Conservation (phyloP, 2,113 vertebrate species). For the Pogonocichla stellata region DNA sequence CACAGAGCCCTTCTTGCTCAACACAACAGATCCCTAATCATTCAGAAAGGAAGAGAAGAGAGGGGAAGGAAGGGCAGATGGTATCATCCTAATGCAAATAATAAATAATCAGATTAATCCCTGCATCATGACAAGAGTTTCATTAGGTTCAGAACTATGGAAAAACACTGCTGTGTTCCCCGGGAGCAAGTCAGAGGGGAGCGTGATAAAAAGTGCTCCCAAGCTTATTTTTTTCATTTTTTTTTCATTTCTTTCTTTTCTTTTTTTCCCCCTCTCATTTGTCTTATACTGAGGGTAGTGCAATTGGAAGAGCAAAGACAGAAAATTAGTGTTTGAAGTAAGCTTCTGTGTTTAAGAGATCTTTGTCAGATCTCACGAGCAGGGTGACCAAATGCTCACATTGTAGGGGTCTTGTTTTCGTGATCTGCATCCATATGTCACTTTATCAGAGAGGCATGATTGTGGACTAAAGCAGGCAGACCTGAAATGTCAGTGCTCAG, state of each 20-base stretch:
- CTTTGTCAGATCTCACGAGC: neutral
- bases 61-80: slow-evolving; percentile 31
- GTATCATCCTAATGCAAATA: slow-evolving; percentile 48
- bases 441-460: neutral
- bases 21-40: neutral
- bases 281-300: neutral
- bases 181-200: neutral
- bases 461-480: neutral
- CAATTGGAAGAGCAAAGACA: neutral
- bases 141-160: slow-evolving; percentile 32
- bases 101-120: slow-evolving; percentile 58
- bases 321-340: neutral
- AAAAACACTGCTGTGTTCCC: neutral
- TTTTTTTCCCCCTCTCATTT: neutral
- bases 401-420: slow-evolving; percentile 24
- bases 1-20: neutral
- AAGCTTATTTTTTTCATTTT: neutral
- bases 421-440: slow-evolving; percentile 42
- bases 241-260: accelerated
- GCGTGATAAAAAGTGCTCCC: neutral
- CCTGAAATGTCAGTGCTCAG: slow-evolving; percentile 12
- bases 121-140: slow-evolving; percentile 26
- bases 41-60: neutral
- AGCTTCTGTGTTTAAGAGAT: neutral
- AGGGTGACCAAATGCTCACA: slow-evolving; percentile 27